Evolutionary conservation across 2,888 invertebrate genomes (phyloP), one percentile per base, ranked within the genome.

Genomic region (Cybosia mesomella): DNA sequence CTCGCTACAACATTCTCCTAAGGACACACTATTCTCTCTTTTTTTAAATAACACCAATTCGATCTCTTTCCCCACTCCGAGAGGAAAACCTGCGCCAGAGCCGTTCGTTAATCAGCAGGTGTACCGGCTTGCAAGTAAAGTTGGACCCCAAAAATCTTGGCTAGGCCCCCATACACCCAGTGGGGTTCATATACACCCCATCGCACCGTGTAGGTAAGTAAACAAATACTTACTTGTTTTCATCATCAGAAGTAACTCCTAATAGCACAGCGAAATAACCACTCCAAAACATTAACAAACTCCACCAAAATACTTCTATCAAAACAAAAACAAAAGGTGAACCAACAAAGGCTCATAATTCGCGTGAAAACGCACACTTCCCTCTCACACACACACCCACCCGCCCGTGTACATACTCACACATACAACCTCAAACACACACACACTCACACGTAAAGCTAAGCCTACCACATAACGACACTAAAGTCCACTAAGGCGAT

Each of bases 401-500:
- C 34, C 49, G n/a, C 70, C 36, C 59, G n/a, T 43, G 21, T 64
- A 43, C 57, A 55, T 24, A 67, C 43, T 34, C 49, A 66, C 11
- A 7, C 57, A 53, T 49, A 15, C 43, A 28, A 8, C 4, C 62
- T 65, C 39, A 65, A 39, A 59, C 61, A 34, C 36, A 67, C 34
- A 39, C 59, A 39, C 2, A 2, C 22, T 28, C 54, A 59, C 62
- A 58, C 58, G 39, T 64, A 63, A 71, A 79, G 65, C 77, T 66
- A 77, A 75, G 66, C 71, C 73, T 71, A 64, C 79, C 79, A 71
- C 79, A 79, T 79, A 76, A 80, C 80, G 78, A 74, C 78, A 78
- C 79, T 74, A 65, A 66, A 80, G 73, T 80, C 76, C 78, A 74
- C 71, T 80, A 80, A 80, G 81, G 81, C 79, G 79, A 80, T 80